These are phyloP conservation scores for Podargus strigoides DNA, from an alignment of 2,797 vertebrate species.

Conservation along the genomic window DNA sequence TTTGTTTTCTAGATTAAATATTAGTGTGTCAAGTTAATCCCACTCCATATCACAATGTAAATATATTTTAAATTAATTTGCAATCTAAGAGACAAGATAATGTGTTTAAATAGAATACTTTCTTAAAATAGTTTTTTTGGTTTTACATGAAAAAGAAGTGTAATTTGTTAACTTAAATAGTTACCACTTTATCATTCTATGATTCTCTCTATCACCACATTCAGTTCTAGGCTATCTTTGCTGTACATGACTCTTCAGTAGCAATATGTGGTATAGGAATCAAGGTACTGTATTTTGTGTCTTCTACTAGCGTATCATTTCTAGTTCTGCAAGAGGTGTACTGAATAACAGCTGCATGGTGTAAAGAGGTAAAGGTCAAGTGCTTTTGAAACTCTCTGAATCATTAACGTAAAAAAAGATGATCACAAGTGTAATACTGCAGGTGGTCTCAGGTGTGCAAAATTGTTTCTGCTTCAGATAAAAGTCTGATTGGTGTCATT, in stretches of 20 bases:
- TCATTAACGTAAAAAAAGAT: background rate
- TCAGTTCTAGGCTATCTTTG: background rate
- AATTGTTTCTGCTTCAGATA: constrained; percentile 16
- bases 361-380: background rate
- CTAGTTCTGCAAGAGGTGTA: background rate
- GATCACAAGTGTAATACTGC: background rate
- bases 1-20: background rate
- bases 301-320: background rate
- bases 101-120: background rate
- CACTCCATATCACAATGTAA: background rate
- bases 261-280: background rate
- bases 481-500: background rate
- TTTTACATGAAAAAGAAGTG: background rate
- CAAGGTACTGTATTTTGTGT: background rate
- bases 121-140: background rate
- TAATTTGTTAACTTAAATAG: background rate
- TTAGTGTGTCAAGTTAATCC: background rate
- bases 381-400: background rate
- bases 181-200: background rate
- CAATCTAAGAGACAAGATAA: background rate
- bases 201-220: background rate
- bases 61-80: background rate
- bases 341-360: background rate
- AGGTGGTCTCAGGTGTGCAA: background rate
- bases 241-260: background rate